A percentile compares a stretch with the other conserved stretches of the same genome.
These are phyloP conservation scores for Montipora capitata DNA, from an alignment of 92 coral and sea anemone genomes.

Conservation along the genomic window DNA sequence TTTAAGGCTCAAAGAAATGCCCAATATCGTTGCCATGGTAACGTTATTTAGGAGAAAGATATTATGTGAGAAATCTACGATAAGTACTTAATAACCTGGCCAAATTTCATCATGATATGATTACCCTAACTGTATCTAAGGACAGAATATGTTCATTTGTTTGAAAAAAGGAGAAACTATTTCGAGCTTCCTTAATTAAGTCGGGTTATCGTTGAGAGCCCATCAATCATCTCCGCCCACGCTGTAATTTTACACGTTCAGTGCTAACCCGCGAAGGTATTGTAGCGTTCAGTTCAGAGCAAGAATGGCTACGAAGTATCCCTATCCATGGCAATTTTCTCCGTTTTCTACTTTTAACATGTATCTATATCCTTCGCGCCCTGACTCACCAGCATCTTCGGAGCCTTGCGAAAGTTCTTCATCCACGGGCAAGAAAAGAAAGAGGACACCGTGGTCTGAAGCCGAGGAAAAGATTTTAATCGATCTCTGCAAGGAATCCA, in stretches of 20 bases:
- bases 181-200: no score
- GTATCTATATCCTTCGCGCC: not conserved
- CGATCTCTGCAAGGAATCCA: not conserved
- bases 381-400: slow-evolving; percentile 4
- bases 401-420: not conserved
- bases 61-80: no score
- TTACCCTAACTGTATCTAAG: no score
- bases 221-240: no score
- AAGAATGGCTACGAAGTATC: not conserved
- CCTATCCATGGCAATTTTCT: not conserved
- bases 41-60: no score
- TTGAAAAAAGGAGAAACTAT: no score
- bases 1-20: no score
- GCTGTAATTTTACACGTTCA: not conserved
- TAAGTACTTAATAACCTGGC: no score
- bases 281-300: not conserved
- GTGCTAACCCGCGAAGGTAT: not conserved
- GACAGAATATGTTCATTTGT: no score
- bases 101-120: no score
- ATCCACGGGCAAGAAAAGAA: not conserved
- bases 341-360: not conserved
- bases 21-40: no score
- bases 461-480: not conserved
- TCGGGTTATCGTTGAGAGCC: no score
- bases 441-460: not conserved